phyloP scores from a whole-genome alignment of 2,888 invertebrate species.

The Furcula furcula region DNA sequence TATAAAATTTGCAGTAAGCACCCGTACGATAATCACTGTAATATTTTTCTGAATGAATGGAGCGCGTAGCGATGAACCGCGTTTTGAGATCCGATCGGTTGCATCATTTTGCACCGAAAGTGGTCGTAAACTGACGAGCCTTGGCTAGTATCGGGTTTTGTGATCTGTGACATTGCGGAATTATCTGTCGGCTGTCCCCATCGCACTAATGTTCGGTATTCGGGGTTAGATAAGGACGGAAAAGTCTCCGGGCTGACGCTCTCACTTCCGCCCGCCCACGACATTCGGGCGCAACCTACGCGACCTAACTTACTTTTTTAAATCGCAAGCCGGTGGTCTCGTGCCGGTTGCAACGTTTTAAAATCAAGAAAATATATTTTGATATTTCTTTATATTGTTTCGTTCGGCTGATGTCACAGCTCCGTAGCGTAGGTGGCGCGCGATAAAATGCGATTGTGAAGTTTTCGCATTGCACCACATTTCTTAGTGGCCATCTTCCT shows the following conservation, averaged over 20 bases:
- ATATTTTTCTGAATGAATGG: slow-evolving; percentile 59
- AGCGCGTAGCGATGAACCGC: slow-evolving; percentile 30
- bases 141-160: slow-evolving; percentile 55
- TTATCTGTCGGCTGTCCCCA: slow-evolving; percentile 50
- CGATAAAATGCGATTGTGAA: slow-evolving; percentile 59
- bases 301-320: slow-evolving; percentile 63
- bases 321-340: slow-evolving; percentile 67
- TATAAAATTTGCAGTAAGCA: slow-evolving; percentile 48
- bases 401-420: slow-evolving; percentile 60
- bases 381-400: slow-evolving; percentile 35
- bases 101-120: slow-evolving; percentile 71
- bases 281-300: slow-evolving; percentile 62
- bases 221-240: slow-evolving; percentile 65
- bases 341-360: slow-evolving; percentile 36
- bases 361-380: slow-evolving; percentile 31
- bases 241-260: slow-evolving; percentile 58
- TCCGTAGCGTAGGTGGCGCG: slow-evolving; percentile 65
- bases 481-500: slow-evolving; percentile 65
- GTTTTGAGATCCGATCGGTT: slow-evolving; percentile 54
- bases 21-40: slow-evolving; percentile 48
- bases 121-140: slow-evolving; percentile 72
- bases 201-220: slow-evolving; percentile 42
- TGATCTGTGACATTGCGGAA: slow-evolving; percentile 71
- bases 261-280: slow-evolving; percentile 81
- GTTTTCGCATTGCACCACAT: slow-evolving; percentile 52